Evolutionary conservation across 1,140 invertebrate genomes (phyloP).

Genomic region (Cydia splendana): DNA sequence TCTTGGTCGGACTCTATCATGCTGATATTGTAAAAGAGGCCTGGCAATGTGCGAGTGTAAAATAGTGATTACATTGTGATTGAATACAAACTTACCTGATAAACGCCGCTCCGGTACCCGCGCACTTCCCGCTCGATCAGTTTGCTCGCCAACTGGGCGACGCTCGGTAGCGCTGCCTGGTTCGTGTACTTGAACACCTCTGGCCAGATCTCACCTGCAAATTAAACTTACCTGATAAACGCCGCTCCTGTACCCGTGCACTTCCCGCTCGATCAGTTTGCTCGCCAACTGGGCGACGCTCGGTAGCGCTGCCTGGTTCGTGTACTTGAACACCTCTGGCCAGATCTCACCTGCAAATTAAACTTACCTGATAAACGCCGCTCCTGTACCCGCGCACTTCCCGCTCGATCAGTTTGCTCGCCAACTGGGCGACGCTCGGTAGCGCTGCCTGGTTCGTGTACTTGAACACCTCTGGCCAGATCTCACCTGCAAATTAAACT

Average conservation of each 20-base stretch:
- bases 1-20: too few species aligned
- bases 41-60: too few species aligned
- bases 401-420: slow-evolving; percentile 55
- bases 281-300: slow-evolving; percentile 51
- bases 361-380: slow-evolving; percentile 53
- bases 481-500: slow-evolving; percentile 53
- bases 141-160: slow-evolving; percentile 46
- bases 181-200: slow-evolving; percentile 69
- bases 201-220: slow-evolving; percentile 69
- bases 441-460: slow-evolving; percentile 59
- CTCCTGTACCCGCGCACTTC: slow-evolving; percentile 57
- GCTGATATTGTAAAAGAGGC: too few species aligned
- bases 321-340: slow-evolving; percentile 69
- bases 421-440: slow-evolving; percentile 48
- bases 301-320: slow-evolving; percentile 51
- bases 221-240: slow-evolving; percentile 46
- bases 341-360: slow-evolving; percentile 64
- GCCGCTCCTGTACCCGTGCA: slow-evolving; percentile 55
- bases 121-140: slow-evolving; percentile 63
- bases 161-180: slow-evolving; percentile 50
- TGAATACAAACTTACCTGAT: slow-evolving; percentile 38
- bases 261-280: slow-evolving; percentile 61
- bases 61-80: too few species aligned
- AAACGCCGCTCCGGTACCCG: slow-evolving; percentile 58
- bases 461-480: slow-evolving; percentile 71